These are phyloP conservation scores for Microctenopoma stevenorrisi DNA, from an alignment of 2,797 vertebrate genomes.

Conservation along the genomic window DNA sequence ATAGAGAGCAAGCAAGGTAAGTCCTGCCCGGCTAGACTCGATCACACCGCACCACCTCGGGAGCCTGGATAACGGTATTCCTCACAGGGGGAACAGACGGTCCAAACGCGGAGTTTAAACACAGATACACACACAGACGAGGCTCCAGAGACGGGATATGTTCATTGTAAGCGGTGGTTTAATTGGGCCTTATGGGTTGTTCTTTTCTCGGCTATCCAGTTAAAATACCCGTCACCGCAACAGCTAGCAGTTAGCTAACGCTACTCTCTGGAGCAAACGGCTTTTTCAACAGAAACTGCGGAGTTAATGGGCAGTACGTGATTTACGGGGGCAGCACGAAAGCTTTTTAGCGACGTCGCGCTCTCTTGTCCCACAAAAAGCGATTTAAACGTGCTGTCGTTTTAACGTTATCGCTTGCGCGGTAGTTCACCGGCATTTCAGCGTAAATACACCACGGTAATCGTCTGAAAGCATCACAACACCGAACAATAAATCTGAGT, in stretches of 20 bases:
- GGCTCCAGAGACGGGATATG: constrained; percentile 12
- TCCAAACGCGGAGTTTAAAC: constrained; percentile 9
- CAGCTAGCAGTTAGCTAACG: constrained; percentile 41
- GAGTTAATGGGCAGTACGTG: neutral
- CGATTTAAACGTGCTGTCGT: constrained; percentile 12
- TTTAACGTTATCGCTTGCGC: neutral
- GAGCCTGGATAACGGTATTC: constrained; percentile 55
- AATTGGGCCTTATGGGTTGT: constrained; percentile 68
- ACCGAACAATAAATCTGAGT: neutral
- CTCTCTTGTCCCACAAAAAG: neutral
- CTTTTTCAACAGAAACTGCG: constrained; percentile 3
- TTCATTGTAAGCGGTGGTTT: constrained; percentile 47
- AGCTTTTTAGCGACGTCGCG: neutral
- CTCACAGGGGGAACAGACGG: constrained; percentile 21
- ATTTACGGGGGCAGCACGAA: neutral
- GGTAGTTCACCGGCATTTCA: constrained; percentile 57
- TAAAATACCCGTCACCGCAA: constrained; percentile 50
- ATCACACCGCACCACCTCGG: constrained; percentile 36
- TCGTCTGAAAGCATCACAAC: constrained; percentile 27
- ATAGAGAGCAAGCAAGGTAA: constrained; percentile 89
- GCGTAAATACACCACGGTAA: constrained; percentile 34
- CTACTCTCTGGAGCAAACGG: constrained; percentile 8
- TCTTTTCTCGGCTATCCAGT: constrained; percentile 58
- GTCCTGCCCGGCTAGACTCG: constrained; percentile 56
- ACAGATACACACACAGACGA: neutral